Percentiles rank a stretch among this genome's conserved stretches.
Evolutionary conservation across 92 coral and sea anemone genomes (phyloP).

Genomic region (Meandrina meandrites): DNA sequence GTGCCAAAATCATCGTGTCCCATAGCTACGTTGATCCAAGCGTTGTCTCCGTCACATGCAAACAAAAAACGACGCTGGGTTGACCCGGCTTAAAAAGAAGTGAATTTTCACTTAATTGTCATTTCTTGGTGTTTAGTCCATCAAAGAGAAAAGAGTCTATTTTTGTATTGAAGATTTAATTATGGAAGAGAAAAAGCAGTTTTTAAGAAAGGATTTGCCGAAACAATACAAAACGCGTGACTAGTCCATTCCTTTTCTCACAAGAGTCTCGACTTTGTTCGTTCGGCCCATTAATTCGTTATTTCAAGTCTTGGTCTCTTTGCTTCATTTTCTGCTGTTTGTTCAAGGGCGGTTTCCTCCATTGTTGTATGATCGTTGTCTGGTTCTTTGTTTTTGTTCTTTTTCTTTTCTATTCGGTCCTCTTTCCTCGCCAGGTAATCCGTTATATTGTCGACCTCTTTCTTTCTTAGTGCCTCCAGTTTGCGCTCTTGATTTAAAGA

Average conservation of each 20-base stretch:
- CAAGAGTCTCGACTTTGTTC: neutral
- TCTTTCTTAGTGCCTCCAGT: conserved; percentile 73
- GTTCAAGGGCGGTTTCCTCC: neutral
- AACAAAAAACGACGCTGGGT: too few relatives aligned
- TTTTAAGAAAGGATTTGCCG: too few relatives aligned
- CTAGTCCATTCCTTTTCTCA: neutral
- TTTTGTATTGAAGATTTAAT: too few relatives aligned
- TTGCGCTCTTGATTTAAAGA: conserved; percentile 67
- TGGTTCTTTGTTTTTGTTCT: conserved; percentile 24
- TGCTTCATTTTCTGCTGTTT: conserved; percentile 1
- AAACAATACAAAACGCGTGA: too few relatives aligned
- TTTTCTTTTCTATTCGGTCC: conserved; percentile 79
- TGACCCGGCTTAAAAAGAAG: too few relatives aligned
- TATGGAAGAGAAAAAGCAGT: neutral
- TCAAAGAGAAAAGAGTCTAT: too few relatives aligned
- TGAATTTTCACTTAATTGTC: neutral
- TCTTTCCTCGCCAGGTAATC: conserved; percentile 85
- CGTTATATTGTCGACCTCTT: conserved; percentile 75
- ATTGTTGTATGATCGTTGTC: neutral
- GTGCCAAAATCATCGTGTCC: too few relatives aligned
- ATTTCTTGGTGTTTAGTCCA: too few relatives aligned
- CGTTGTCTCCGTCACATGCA: too few relatives aligned
- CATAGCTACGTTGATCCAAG: too few relatives aligned
- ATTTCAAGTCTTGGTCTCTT: conserved; percentile 38
- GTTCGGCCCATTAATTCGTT: neutral